phyloP scores from a whole-genome alignment of 2,113 vertebrate genomes.

The Paraplagusia blochii region DNA sequence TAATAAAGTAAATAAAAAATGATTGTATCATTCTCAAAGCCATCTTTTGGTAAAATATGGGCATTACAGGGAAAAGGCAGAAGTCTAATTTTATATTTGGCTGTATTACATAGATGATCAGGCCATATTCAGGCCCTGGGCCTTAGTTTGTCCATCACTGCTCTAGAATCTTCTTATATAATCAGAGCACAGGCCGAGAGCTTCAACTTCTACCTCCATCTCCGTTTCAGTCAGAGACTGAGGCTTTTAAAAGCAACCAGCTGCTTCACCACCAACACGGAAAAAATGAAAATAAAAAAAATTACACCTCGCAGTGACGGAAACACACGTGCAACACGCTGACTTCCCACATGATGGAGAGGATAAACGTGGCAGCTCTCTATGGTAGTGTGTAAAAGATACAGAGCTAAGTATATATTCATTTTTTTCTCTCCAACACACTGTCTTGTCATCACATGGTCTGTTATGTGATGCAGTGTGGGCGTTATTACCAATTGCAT shows the following conservation, averaged over 20 bases:
- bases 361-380: background rate
- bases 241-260: conserved; percentile 43
- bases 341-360: background rate
- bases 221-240: conserved; percentile 28
- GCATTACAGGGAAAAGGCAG: too few species aligned
- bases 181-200: conserved; percentile 30
- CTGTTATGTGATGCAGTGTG: conserved; percentile 14
- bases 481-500: conserved; percentile 22
- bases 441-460: conserved; percentile 2
- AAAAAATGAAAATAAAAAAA: too few species aligned
- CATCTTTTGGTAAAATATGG: too few species aligned
- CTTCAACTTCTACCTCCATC: conserved; percentile 2
- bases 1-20: too few species aligned
- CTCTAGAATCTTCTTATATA: conserved; percentile 19
- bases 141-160: too few species aligned
- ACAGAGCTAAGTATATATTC: too few species aligned
- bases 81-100: too few species aligned
- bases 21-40: too few species aligned
- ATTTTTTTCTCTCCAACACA: conserved; percentile 5
- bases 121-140: too few species aligned
- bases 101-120: too few species aligned
- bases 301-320: background rate
- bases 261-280: conserved; percentile 27
- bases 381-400: background rate
- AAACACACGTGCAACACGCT: background rate